Percentiles rank a stretch among this genome's conserved stretches.
phyloP scores from a whole-genome alignment of 35 echinoderm and acorn worm genomes.

The Apostichopus parvimensis region DNA sequence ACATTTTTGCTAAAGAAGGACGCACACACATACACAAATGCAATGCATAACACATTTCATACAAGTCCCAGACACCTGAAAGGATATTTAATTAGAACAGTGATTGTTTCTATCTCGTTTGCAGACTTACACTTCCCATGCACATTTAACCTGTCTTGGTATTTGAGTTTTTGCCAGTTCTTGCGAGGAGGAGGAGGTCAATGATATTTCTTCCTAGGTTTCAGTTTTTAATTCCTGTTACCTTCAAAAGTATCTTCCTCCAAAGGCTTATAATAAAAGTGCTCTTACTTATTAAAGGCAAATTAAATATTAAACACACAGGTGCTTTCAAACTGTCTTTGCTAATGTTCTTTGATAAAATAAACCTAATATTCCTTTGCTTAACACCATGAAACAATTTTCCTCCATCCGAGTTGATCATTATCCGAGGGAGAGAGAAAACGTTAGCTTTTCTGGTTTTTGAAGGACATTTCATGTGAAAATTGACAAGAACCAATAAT shows the following conservation, averaged over 20 bases:
- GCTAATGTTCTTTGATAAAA: background rate
- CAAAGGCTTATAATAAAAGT: background rate
- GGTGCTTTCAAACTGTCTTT: conserved; percentile 6
- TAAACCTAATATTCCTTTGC: conserved; percentile 38
- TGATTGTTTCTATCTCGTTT: too few relatives aligned
- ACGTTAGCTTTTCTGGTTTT: conserved; percentile 1
- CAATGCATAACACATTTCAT: too few relatives aligned
- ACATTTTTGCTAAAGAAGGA: too few relatives aligned
- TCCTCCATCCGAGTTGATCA: background rate
- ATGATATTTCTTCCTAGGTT: too few relatives aligned
- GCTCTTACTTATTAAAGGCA: background rate
- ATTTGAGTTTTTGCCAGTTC: too few relatives aligned
- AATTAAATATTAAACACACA: conserved; percentile 11
- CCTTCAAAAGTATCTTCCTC: background rate
- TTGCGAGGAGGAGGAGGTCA: too few relatives aligned
- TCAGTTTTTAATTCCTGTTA: too few relatives aligned
- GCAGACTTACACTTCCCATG: too few relatives aligned
- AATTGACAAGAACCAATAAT: conserved; percentile 27
- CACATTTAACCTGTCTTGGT: too few relatives aligned
- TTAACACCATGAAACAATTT: background rate
- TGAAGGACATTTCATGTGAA: conserved; percentile 38
- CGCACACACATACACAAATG: too few relatives aligned
- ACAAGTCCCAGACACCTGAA: too few relatives aligned
- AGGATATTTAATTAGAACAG: too few relatives aligned
- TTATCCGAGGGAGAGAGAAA: background rate